Evolutionary conservation across 2,797 vertebrate genomes (phyloP).

Genomic region (Helarctos malayanus): DNA sequence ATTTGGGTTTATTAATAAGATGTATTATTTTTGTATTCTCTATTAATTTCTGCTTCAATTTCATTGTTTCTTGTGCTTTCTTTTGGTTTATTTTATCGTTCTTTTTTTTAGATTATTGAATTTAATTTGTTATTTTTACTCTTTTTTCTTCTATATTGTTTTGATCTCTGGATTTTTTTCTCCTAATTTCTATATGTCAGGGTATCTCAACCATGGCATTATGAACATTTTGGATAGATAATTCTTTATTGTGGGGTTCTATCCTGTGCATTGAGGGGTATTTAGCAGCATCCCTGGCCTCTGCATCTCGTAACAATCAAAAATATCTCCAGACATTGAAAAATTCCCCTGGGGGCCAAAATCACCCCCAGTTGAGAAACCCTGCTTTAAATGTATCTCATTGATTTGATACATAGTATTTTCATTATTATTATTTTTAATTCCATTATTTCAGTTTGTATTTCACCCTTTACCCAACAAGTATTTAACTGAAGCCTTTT

Average conservation of each 20-base stretch:
- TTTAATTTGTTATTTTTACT: not conserved
- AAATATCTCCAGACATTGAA: not conserved
- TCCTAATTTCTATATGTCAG: not conserved
- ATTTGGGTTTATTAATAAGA: slow-evolving; percentile 6
- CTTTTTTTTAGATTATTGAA: not conserved
- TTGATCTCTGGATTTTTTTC: not conserved
- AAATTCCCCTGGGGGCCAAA: not conserved
- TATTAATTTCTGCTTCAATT: not conserved
- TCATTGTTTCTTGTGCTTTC: not conserved
- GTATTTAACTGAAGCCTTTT: not conserved
- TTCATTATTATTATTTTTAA: not conserved
- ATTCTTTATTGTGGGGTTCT: not conserved
- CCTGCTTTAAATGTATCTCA: not conserved
- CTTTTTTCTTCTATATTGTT: not conserved
- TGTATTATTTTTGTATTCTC: not conserved
- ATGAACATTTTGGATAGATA: not conserved
- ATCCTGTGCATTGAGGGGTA: not conserved
- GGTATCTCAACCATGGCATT: not conserved
- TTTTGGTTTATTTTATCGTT: not conserved
- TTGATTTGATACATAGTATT: not conserved
- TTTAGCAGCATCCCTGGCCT: not conserved
- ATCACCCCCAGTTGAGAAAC: not conserved
- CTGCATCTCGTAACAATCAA: not conserved
- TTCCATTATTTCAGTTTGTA: not conserved
- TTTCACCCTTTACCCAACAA: not conserved